phyloP scores from a whole-genome alignment of 1,140 invertebrate genomes.

The Drosophila prosaltans region DNA sequence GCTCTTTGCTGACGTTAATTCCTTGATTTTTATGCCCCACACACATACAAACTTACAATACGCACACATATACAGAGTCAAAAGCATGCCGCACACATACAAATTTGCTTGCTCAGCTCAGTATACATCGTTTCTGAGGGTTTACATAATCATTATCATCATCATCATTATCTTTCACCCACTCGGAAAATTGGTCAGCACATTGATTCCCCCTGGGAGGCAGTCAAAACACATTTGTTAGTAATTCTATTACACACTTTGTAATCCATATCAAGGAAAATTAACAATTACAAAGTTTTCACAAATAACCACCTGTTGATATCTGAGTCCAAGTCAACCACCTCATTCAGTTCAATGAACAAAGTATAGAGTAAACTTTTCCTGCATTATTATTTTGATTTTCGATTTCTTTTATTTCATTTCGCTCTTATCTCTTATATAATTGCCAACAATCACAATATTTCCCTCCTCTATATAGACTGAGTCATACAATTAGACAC shows the following conservation, averaged over 20 bases:
- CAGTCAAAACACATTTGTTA: background rate
- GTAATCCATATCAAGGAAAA: background rate
- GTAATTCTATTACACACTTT: background rate
- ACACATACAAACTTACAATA: slow-evolving; percentile 3
- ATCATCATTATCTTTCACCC: slow-evolving; percentile 37
- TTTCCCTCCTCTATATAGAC: background rate
- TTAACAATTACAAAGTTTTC: background rate
- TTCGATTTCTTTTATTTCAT: no score
- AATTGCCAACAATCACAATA: background rate
- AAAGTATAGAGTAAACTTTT: no score
- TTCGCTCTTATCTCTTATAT: background rate
- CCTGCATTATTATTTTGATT: no score
- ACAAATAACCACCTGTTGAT: slow-evolving; percentile 45
- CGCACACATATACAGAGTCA: slow-evolving; percentile 2
- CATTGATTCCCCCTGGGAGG: no score
- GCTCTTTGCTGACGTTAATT: slow-evolving; percentile 61
- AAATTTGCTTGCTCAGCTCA: slow-evolving; percentile 39
- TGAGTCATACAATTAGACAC: slow-evolving; percentile 1
- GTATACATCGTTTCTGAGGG: slow-evolving; percentile 25
- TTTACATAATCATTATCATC: slow-evolving; percentile 71
- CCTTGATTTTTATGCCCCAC: slow-evolving; percentile 32
- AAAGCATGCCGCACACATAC: slow-evolving; percentile 4
- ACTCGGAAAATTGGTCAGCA: slow-evolving; percentile 26
- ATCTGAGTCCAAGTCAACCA: slow-evolving; percentile 15
- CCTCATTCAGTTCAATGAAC: slow-evolving; percentile 12